These are phyloP conservation scores for Stichopus chloronotus DNA, from an alignment of 35 echinoderm and acorn worm species.

Conservation along the genomic window DNA sequence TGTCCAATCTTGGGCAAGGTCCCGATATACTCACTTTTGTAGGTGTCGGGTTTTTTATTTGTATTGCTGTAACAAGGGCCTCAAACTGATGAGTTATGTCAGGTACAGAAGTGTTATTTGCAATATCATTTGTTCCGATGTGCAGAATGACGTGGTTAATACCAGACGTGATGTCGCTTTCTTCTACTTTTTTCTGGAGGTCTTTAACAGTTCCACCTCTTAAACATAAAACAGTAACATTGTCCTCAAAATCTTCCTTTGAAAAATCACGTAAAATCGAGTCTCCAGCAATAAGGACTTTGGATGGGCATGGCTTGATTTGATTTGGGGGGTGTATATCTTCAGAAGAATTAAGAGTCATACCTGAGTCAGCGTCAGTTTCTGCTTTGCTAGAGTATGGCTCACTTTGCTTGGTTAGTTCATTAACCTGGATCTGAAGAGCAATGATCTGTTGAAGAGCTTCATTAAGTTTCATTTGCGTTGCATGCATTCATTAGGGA, in stretches of 20 bases:
- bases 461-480: not conserved
- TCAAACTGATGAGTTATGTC: not conserved
- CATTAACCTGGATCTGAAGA: not conserved
- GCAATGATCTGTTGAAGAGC: not conserved
- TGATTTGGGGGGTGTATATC: not conserved
- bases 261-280: not conserved
- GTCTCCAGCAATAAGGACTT: conserved; percentile 32
- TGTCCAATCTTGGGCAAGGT: conserved; percentile 7
- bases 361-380: not conserved
- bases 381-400: not conserved
- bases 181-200: not conserved
- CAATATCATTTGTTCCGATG: not conserved
- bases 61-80: not conserved
- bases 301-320: not conserved
- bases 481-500: not conserved
- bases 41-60: not conserved
- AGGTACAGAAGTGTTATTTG: not conserved
- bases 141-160: conserved; percentile 9
- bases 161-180: not conserved
- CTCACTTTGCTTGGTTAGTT: not conserved
- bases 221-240: conserved; percentile 5
- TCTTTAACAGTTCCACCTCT: not conserved
- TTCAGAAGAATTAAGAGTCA: not conserved
- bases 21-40: conserved; percentile 5
- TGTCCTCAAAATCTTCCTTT: conserved; percentile 24